phyloP scores from a whole-genome alignment of 2,113 vertebrate species.

The Gymnorhina tibicen region DNA sequence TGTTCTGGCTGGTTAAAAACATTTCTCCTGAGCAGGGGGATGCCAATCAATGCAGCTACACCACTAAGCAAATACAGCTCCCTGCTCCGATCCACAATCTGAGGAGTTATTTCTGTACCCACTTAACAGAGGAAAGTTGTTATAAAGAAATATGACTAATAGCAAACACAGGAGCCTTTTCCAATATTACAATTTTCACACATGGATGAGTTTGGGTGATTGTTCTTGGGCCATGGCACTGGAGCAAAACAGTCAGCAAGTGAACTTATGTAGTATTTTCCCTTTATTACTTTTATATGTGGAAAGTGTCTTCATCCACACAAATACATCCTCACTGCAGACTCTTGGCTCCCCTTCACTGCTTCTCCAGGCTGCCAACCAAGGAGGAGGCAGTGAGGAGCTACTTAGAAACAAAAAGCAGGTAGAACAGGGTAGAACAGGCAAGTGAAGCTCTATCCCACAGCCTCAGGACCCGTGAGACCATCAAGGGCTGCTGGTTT shows the following conservation, averaged over 20 bases:
- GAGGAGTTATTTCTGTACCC: conserved; percentile 30
- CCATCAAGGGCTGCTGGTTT: background rate
- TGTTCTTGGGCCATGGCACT: background rate
- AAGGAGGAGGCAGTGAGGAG: background rate
- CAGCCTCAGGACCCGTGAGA: background rate
- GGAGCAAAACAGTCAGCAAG: background rate
- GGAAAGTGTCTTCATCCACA: background rate
- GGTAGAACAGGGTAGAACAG: background rate
- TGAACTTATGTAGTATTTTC: background rate
- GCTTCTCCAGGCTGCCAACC: background rate
- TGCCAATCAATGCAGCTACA: conserved; percentile 26
- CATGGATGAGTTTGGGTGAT: conserved; percentile 15
- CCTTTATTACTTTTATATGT: background rate
- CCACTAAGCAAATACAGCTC: background rate
- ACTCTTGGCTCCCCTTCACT: background rate
- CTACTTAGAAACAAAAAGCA: background rate
- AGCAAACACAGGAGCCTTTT: conserved; percentile 16
- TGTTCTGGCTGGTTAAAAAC: conserved; percentile 38
- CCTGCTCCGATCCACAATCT: background rate
- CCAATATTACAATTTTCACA: conserved; percentile 19
- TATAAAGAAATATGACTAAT: conserved; percentile 25
- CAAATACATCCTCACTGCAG: background rate
- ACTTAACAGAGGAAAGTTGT: background rate
- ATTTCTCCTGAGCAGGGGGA: background rate
- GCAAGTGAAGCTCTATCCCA: background rate